phyloP scores from a whole-genome alignment of 2,888 invertebrate genomes.

The Merodon equestris region DNA sequence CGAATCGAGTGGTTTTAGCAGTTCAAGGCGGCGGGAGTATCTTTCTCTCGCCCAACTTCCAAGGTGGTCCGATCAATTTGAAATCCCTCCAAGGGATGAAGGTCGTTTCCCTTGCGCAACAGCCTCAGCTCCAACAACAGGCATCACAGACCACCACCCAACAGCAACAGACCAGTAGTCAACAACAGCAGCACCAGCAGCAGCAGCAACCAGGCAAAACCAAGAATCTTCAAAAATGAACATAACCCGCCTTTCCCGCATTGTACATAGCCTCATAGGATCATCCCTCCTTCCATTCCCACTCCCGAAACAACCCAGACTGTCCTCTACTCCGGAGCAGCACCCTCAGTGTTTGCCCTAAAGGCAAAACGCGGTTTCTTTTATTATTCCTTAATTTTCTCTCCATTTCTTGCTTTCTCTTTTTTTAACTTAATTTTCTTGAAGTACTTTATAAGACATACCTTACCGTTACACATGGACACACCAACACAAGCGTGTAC shows the following conservation, averaged over 20 bases:
- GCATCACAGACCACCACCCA: conserved; percentile 37
- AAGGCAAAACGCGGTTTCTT: no score
- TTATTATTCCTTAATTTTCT: background rate
- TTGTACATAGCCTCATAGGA: background rate
- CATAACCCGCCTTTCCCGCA: background rate
- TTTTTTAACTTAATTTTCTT: conserved; percentile 8
- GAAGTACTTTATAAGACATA: conserved; percentile 32
- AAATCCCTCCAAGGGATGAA: conserved; percentile 83
- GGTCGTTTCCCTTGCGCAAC: conserved; percentile 81
- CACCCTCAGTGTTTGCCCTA: no score
- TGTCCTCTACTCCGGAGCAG: conserved; percentile 30
- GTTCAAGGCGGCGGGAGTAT: conserved; percentile 82
- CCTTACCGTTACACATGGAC: conserved; percentile 3
- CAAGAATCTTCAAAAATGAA: conserved; percentile 50
- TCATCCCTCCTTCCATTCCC: background rate
- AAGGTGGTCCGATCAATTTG: conserved; percentile 82
- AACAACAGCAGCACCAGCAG: conserved; percentile 40
- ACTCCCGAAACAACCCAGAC: conserved; percentile 12
- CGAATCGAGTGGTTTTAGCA: conserved; percentile 80
- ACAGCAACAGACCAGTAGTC: conserved; percentile 32
- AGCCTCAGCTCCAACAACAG: conserved; percentile 74
- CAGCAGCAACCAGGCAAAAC: conserved; percentile 41
- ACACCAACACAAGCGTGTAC: no score
- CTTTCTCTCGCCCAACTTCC: conserved; percentile 82
- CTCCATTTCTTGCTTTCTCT: no score